Evolutionary conservation across 2,888 invertebrate species (phyloP).

Genomic region (Acanthopleura granulata): DNA sequence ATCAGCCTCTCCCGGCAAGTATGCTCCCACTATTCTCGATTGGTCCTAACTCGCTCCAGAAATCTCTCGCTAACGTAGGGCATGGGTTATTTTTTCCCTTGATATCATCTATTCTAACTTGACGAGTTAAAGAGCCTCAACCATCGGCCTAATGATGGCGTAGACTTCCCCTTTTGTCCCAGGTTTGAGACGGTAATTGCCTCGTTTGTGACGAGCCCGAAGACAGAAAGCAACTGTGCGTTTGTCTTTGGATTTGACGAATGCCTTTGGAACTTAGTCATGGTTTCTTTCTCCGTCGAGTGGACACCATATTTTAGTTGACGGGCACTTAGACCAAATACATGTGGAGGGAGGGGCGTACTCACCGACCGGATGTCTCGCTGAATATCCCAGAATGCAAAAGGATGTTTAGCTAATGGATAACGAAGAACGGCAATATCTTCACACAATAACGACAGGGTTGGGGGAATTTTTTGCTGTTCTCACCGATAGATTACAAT

Average conservation of each 20-base stretch:
- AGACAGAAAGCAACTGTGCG: neutral
- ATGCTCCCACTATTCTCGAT: neutral
- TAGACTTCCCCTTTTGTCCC: neutral
- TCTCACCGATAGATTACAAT: too few relatives aligned
- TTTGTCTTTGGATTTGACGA: neutral
- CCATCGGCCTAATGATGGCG: neutral
- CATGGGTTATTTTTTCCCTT: neutral
- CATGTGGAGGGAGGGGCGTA: too few relatives aligned
- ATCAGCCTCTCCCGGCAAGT: neutral
- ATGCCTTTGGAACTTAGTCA: neutral
- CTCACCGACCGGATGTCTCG: too few relatives aligned
- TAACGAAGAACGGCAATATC: too few relatives aligned
- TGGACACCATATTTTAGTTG: too few relatives aligned
- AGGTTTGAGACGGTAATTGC: slow-evolving; percentile 1
- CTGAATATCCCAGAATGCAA: too few relatives aligned
- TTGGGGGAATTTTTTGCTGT: too few relatives aligned
- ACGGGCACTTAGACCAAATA: too few relatives aligned
- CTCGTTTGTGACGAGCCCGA: slow-evolving; percentile 5
- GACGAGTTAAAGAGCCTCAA: neutral
- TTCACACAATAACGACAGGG: too few relatives aligned
- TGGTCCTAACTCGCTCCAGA: neutral
- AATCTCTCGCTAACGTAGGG: neutral
- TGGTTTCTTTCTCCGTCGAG: too few relatives aligned
- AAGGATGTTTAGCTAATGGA: too few relatives aligned
- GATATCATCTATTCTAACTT: slow-evolving; percentile 13